A percentile compares a stretch with the other conserved stretches of the same genome.
Conservation (phyloP, 1,140 invertebrate species). For the Orchesella cincta region DNA sequence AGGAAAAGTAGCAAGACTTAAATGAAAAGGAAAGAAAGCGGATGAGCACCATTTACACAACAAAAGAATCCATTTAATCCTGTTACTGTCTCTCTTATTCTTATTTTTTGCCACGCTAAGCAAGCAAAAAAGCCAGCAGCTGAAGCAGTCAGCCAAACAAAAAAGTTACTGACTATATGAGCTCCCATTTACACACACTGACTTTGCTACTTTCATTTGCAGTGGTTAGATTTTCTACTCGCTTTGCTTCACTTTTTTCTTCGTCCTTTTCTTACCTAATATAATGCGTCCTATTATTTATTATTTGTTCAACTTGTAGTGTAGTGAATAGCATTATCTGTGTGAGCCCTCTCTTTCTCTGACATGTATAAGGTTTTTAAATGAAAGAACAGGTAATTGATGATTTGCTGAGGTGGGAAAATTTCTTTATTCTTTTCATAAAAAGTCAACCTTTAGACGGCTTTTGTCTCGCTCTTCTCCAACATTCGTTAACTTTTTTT, state of each 20-base stretch:
- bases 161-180: too few relatives aligned
- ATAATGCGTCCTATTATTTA: constrained; percentile 6
- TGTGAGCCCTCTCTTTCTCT: not conserved
- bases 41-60: constrained; percentile 44
- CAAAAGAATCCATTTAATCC: constrained; percentile 41
- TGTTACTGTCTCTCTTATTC: constrained; percentile 14
- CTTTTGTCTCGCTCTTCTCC: not conserved
- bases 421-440: not conserved
- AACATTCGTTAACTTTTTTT: not conserved
- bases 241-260: not conserved
- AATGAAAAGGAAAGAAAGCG: constrained; percentile 27
- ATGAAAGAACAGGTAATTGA: constrained; percentile 12
- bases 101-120: constrained; percentile 24
- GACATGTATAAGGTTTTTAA: not conserved
- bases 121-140: not conserved
- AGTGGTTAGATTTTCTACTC: not conserved
- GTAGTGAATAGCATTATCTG: not conserved
- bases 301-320: not conserved
- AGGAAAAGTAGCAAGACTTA: constrained; percentile 10
- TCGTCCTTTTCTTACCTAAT: not conserved
- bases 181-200: too few relatives aligned
- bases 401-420: not conserved
- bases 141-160: not conserved
- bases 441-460: not conserved
- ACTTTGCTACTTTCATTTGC: not conserved